Base-by-base conservation (phyloP, 1,140 invertebrate species). In the Euschistus heros region DNA sequence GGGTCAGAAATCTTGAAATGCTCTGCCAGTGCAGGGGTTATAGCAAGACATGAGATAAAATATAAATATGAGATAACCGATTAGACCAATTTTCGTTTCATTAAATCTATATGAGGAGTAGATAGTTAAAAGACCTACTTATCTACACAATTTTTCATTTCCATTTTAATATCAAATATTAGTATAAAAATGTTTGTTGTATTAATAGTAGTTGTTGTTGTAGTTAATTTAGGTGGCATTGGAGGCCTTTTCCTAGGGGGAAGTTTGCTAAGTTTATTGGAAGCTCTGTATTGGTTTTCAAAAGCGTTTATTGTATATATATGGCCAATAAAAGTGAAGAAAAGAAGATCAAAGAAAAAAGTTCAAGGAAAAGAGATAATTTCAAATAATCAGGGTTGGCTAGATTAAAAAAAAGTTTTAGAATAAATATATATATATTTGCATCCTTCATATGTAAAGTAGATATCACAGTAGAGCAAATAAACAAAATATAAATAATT, bases 191-290 rank as follows among this genome's bases (percentile, higher is more conserved):
- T 47, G 18, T 47, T 47, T 47, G 18, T 17, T 15, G 2, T 47
- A 47, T 10, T 54, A 54, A 54, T 18, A 20, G 5, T 54, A 2
- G 2, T 54, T 65, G 44, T 59, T 26, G 26, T 67, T 70, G 18
- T 66, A 73, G 72, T 72, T 7, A 69, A 69, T 26, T 70, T 73
- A 61, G 72, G 72, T n/a, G 72, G 72, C 6, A 72, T 72, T 61
- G 72, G 71, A 3, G 71, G 72, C 13, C 63, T 73, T 22, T 73
- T 73, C 59, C 63, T 73, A 15, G 72, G 72, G 54, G 71, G 72
- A 20, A 73, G 72, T 64, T 50, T 73, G 13, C 66, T 73, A 10
- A 72, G 70, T 54, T 65, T 72, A n/a, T 67, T 72, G 4, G 72
- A 73, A 52, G 52, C 72, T 15, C 33, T 70, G 13, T 73, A 72